Percentiles rank a stretch among this genome's conserved stretches.
phyloP scores from a whole-genome alignment of 2,888 invertebrate genomes.

The Amitus sp. region DNA sequence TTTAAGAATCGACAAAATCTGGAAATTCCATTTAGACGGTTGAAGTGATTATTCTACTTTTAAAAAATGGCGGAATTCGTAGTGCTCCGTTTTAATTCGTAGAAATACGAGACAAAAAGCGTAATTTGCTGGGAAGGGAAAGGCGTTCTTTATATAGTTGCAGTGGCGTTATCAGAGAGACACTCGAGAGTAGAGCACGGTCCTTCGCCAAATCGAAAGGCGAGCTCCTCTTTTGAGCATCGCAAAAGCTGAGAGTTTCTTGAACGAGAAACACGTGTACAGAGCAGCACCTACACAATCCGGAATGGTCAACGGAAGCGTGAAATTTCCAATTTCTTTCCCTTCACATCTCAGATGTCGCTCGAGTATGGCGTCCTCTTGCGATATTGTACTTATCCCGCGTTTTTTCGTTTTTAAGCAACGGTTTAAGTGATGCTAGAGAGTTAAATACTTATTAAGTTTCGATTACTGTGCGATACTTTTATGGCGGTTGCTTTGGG shows the following conservation, averaged over 20 bases:
- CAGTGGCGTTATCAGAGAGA: slow-evolving; percentile 38
- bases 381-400: too few species aligned
- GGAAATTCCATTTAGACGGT: too few species aligned
- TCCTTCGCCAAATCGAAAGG: slow-evolving; percentile 36
- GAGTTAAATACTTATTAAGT: too few species aligned
- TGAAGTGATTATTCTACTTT: too few species aligned
- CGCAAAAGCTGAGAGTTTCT: slow-evolving; percentile 37
- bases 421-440: slow-evolving; percentile 7
- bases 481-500: too few species aligned
- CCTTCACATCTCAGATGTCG: slow-evolving; percentile 39
- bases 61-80: not conserved
- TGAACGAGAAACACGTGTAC: slow-evolving; percentile 18
- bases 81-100: slow-evolving; percentile 7
- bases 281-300: slow-evolving; percentile 8
- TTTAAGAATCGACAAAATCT: too few species aligned
- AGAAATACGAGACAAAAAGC: not conserved
- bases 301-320: slow-evolving; percentile 59
- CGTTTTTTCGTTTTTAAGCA: too few species aligned
- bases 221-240: slow-evolving; percentile 43
- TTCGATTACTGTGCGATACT: too few species aligned
- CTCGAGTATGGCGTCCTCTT: slow-evolving; percentile 21
- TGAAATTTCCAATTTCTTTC: slow-evolving; percentile 63
- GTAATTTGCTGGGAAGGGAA: slow-evolving; percentile 1
- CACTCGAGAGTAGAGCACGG: too few species aligned
- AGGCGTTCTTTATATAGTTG: slow-evolving; percentile 7